Evolutionary conservation across 2,888 invertebrate species (phyloP), one percentile per base, ranked within the genome.

Genomic region (Mechanitis messenoides): DNA sequence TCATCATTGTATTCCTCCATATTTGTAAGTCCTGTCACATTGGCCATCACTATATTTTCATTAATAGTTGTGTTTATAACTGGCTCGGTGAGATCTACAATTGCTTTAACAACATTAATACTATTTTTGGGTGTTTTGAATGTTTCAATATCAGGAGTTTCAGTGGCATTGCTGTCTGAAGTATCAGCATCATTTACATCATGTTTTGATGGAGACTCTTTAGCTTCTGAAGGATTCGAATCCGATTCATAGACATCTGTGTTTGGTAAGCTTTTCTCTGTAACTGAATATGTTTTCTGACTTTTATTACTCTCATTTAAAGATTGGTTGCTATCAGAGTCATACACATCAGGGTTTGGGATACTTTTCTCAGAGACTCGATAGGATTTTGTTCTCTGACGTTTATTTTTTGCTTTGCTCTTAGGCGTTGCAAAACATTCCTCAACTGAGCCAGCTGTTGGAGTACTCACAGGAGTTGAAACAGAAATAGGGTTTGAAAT

Each of bases 221-320:
- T 76, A 76, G 33, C 69, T 69, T 82, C 84, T 12, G 83, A 79
- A 59, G 80, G 76, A 66, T 79, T 86, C 3, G 92, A 92, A 70
- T 92, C 92, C 53, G 92, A 91, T 74, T 90, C 90, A 66, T 92
- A 92, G 5, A 92, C 88, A 80, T 92, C 92, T 54, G 84, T 71
- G 66, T 76, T 82, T 0, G 86, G 87, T 42, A 90, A 69, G 69
- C 80, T 85, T 76, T 74, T 91, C 73, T 77, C 87, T 67, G 75
- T 83, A 65, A 78, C 91, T 75, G 66, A 77, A 77, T 72, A 91
- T 7, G 76, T 71, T 53, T 72, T 75, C 55, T 71, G 71, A 46
- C 70, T 76, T 67, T 80, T 85, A 56, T 75, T 81, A 42, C 70
- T 65, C 3, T 82, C 81, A 61, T 76, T 72, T 1, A 71, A 70